Conservation (phyloP, 2,888 invertebrate species). For the Rhopalosiphum nymphaeae region DNA sequence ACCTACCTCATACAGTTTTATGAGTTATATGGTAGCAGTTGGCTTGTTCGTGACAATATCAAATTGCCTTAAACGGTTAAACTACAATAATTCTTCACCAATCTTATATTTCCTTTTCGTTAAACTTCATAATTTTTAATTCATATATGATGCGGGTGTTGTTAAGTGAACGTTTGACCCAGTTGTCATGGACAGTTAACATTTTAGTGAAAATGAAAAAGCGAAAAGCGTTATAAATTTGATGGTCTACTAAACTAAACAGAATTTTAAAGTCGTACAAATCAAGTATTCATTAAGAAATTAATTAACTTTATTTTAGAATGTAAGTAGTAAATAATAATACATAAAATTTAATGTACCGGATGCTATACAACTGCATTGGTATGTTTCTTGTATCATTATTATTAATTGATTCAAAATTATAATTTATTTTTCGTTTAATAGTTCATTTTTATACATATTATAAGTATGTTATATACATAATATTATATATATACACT, state of each 20-base stretch:
- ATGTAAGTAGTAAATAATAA: constrained; percentile 3
- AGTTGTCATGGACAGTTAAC: constrained; percentile 61
- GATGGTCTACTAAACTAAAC: constrained; percentile 53
- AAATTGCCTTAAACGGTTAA: background rate
- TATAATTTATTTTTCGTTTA: too few species aligned
- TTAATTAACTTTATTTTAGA: constrained; percentile 34
- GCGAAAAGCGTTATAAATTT: constrained; percentile 57
- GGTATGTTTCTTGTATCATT: background rate
- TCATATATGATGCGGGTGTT: constrained; percentile 52
- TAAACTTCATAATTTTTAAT: constrained; percentile 46
- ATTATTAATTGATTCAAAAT: background rate
- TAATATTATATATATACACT: background rate
- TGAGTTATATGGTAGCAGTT: background rate
- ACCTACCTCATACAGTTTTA: background rate
- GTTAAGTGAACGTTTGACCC: constrained; percentile 62
- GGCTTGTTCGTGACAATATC: background rate
- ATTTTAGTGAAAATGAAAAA: constrained; percentile 63
- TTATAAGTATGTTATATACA: too few species aligned
- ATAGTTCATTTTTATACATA: background rate
- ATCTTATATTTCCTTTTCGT: constrained; percentile 43
- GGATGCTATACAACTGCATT: background rate
- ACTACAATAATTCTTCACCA: constrained; percentile 16
- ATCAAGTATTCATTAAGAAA: background rate
- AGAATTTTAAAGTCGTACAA: constrained; percentile 30
- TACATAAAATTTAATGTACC: background rate